Conservation (phyloP, 2,113 vertebrate species). For the Tetraodon nigroviridis region DNA sequence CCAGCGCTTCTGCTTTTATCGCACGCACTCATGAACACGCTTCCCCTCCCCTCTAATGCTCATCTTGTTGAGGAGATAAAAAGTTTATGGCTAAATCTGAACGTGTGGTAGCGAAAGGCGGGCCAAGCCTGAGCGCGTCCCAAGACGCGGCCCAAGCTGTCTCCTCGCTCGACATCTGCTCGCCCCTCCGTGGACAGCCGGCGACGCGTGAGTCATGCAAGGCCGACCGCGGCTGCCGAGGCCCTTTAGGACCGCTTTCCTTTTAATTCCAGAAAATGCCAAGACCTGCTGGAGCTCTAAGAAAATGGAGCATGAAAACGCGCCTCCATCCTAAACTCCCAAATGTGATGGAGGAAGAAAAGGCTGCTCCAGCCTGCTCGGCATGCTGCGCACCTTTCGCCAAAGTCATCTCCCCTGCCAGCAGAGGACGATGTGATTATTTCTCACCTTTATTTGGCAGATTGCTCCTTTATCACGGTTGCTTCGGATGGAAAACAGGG, state of each 20-base stretch:
- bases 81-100: conserved; percentile 15
- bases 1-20: conserved; percentile 23
- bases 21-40: neutral
- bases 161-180: conserved; percentile 51
- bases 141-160: conserved; percentile 31
- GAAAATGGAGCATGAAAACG: neutral
- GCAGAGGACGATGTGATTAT: conserved; percentile 66
- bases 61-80: neutral
- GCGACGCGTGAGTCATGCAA: conserved; percentile 24
- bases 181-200: conserved; percentile 24
- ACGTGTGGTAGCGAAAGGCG: neutral
- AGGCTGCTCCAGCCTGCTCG: conserved; percentile 5
- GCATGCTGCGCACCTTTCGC: conserved; percentile 32
- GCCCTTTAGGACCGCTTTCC: neutral
- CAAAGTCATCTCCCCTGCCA: conserved; percentile 58
- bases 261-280: conserved; percentile 7
- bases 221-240: conserved; percentile 9
- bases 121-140: conserved; percentile 31
- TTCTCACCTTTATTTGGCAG: conserved; percentile 60
- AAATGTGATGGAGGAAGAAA: conserved; percentile 2
- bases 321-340: neutral
- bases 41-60: conserved; percentile 1
- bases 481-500: conserved; percentile 47
- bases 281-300: conserved; percentile 1
- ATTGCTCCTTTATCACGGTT: conserved; percentile 67